These are phyloP conservation scores for Tiliqua scincoides DNA, from an alignment of 2,113 vertebrate species.

Conservation along the genomic window DNA sequence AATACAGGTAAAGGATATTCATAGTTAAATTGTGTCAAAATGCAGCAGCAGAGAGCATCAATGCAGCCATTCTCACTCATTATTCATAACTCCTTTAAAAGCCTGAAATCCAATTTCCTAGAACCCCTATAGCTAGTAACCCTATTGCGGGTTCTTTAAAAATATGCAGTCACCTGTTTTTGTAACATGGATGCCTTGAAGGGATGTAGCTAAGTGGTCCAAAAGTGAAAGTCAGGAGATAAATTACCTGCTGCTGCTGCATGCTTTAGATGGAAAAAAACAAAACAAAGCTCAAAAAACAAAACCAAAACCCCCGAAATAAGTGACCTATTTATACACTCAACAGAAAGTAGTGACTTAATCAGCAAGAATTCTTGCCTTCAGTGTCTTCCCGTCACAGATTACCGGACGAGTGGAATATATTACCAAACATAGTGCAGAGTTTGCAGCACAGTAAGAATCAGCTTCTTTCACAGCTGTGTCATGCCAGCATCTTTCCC, in stretches of 20 bases:
- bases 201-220: slow-evolving; percentile 6
- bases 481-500: not conserved
- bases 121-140: not conserved
- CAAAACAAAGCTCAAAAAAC: too few species aligned
- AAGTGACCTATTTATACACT: not conserved
- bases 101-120: not conserved
- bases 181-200: not conserved
- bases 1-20: not conserved
- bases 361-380: not conserved
- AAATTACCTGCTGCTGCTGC: slow-evolving; percentile 11
- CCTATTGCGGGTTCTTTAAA: not conserved
- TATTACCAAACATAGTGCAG: slow-evolving; percentile 16
- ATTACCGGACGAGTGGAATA: not conserved
- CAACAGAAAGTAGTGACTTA: not conserved
- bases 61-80: not conserved
- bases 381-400: not conserved
- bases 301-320: not conserved
- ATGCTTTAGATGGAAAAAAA: not conserved
- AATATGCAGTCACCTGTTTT: not conserved
- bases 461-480: not conserved
- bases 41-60: slow-evolving; percentile 4
- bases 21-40: slow-evolving; percentile 20
- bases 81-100: not conserved
- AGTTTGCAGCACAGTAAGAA: not conserved
- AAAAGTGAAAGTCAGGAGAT: slow-evolving; percentile 13